Evolutionary conservation across 1,140 invertebrate genomes (phyloP).

Genomic region (Megalopta genalis): DNA sequence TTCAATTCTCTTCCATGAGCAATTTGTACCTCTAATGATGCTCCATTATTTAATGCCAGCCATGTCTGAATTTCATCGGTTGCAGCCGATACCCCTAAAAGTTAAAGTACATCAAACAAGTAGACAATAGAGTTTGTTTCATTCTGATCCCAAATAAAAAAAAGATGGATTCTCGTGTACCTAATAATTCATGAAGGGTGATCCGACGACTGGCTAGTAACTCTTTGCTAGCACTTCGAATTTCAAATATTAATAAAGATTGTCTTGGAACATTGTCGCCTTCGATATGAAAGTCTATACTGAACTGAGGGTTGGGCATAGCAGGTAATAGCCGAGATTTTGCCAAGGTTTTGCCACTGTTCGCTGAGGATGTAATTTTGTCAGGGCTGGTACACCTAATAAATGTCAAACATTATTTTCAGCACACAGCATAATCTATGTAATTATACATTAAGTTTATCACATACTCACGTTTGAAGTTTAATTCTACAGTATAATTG

Average conservation of each 20-base stretch:
- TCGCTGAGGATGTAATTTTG: conserved; percentile 64
- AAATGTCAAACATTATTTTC: conserved; percentile 10
- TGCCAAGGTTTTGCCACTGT: conserved; percentile 74
- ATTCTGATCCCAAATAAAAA: neutral
- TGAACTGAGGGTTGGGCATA: conserved; percentile 76
- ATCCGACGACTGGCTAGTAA: conserved; percentile 74
- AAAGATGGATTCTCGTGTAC: conserved; percentile 52
- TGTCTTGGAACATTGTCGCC: conserved; percentile 71
- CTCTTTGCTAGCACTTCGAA: conserved; percentile 77
- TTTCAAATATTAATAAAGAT: conserved; percentile 74
- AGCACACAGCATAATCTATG: neutral
- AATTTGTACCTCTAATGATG: conserved; percentile 77
- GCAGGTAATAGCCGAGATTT: conserved; percentile 76
- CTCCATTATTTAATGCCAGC: conserved; percentile 77
- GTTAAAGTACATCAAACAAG: neutral
- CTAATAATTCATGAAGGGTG: conserved; percentile 76
- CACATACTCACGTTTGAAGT: conserved; percentile 69
- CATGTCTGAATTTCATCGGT: conserved; percentile 76
- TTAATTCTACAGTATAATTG: conserved; percentile 76
- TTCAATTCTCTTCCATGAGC: conserved; percentile 76
- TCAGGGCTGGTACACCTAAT: conserved; percentile 71
- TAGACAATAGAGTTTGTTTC: neutral
- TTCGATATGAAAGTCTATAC: conserved; percentile 75
- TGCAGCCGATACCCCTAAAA: conserved; percentile 68
- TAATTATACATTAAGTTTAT: neutral